Conservation (phyloP, 2,797 vertebrate species). For the Sebastiscus albofasciatus region DNA sequence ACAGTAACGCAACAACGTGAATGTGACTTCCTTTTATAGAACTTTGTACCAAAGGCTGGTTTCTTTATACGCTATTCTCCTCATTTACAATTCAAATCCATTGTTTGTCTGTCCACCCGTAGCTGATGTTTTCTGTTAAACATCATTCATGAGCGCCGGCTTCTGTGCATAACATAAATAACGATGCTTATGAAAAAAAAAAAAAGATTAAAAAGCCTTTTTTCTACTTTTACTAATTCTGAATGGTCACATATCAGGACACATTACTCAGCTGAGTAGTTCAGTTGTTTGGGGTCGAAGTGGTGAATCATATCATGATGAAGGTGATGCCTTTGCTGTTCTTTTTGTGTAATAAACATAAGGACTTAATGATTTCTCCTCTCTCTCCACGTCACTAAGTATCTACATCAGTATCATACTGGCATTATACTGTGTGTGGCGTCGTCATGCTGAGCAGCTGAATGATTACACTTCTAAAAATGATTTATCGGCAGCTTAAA, state of each 20-base stretch:
- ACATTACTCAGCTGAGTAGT: conserved; percentile 54
- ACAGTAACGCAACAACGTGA: conserved; percentile 17
- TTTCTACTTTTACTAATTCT: conserved; percentile 78
- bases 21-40: conserved; percentile 42
- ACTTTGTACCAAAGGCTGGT: conserved; percentile 83
- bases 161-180: conserved; percentile 58
- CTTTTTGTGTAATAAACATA: conserved; percentile 83
- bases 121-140: conserved; percentile 75
- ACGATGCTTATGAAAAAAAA: conserved; percentile 20
- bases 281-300: conserved; percentile 48
- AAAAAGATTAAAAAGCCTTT: conserved; percentile 44
- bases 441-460: not conserved
- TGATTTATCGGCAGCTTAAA: not conserved
- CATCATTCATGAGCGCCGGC: conserved; percentile 83
- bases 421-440: not conserved
- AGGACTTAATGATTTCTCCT: conserved; percentile 36
- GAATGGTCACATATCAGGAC: conserved; percentile 65
- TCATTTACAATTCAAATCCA: conserved; percentile 38
- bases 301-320: conserved; percentile 70
- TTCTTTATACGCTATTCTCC: conserved; percentile 56
- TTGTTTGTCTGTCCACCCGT: conserved; percentile 72
- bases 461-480: not conserved
- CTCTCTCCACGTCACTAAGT: conserved; percentile 17
- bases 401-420: not conserved
- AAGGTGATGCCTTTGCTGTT: conserved; percentile 80